A percentile compares a stretch with the other conserved stretches of the same genome.
These are phyloP conservation scores for Pogonus chalceus DNA, from an alignment of 1,140 invertebrate species.

Conservation along the genomic window DNA sequence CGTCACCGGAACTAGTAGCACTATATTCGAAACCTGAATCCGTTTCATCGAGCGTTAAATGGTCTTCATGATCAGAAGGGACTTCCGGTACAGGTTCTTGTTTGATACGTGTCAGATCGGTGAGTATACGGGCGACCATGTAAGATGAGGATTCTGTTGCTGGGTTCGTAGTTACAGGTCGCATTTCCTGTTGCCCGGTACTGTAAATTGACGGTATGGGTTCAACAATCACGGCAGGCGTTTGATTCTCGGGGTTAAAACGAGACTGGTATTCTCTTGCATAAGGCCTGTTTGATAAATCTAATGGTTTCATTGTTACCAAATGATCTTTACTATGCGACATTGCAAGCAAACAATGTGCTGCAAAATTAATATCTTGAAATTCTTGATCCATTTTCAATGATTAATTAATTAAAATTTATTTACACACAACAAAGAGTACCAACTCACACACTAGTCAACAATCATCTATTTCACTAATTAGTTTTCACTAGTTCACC, in stretches of 20 bases:
- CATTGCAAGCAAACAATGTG: conserved; percentile 50
- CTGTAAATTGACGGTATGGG: conserved; percentile 17
- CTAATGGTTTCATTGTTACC: conserved; percentile 23
- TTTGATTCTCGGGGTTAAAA: conserved; percentile 12
- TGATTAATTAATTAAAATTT: too few species aligned
- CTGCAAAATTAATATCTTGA: conserved; percentile 45
- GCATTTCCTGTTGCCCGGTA: conserved; percentile 19
- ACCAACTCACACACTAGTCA: too few species aligned
- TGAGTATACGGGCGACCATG: conserved; percentile 49
- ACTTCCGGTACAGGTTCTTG: conserved; percentile 41
- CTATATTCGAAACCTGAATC: neutral
- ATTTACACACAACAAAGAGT: too few species aligned
- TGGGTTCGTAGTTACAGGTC: conserved; percentile 11
- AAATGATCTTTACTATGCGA: conserved; percentile 34
- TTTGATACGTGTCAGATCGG: conserved; percentile 44
- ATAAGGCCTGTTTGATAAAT: conserved; percentile 21
- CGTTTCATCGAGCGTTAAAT: neutral
- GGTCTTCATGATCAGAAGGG: conserved; percentile 21
- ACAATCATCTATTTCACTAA: too few species aligned
- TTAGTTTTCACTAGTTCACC: too few species aligned
- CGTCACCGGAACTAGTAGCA: neutral
- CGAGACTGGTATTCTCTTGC: conserved; percentile 10
- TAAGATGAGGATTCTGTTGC: conserved; percentile 36
- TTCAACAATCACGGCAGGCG: conserved; percentile 23
- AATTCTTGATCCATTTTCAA: conserved; percentile 10